Base-by-base conservation (phyloP, 2,888 invertebrate genomes). In the Oligia strigilis region DNA sequence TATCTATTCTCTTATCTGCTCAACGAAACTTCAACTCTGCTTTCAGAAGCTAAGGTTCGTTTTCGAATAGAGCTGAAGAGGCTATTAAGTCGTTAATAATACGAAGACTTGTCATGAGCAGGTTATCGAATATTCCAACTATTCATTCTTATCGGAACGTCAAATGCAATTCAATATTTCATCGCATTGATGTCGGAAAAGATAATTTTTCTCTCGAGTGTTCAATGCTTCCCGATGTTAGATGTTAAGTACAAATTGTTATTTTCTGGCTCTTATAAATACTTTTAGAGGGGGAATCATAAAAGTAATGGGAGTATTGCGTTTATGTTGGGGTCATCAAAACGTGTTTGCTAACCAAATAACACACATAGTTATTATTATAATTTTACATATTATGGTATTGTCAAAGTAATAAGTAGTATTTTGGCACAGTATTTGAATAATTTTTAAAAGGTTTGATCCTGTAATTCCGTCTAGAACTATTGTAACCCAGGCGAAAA, bases 111-210 rank as follows among this genome's bases (percentile, higher is more conserved):
- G 92, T 93, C 92, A 91, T 89, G 88, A 90, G 88, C 91, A 92
- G 91, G 92, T 92, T 92, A 91, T 92, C 87, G 92, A 89, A 89
- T 88, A 89, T 85, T 91, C 88, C 89, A 91, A 92, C 92, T 91
- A 92, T 93, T 91, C 91, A 92, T 91, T 90, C 87, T 90, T 92
- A 92, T 92, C 90, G 90, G 90, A 87, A 93, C 91, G 92, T 91
- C 91, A 91, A 87, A 90, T 89, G 87, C 90, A 91, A 91, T 90
- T 84, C 85, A 83, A 87, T 84, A 89, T 87, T 87, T 89, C 86
- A 87, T 83, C 86, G 85, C 77, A 88, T 89, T 87, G 87, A 89
- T 85, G 76, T 81, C 77, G 73, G 81, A 82, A 81, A 77, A 85
- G 89, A 87, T 89, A 88, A 83, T 89, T 85, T 88, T 85, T 87